Evolutionary conservation across 2,888 invertebrate genomes (phyloP), one percentile per base, ranked within the genome.

Genomic region (Stramonita haemastoma): DNA sequence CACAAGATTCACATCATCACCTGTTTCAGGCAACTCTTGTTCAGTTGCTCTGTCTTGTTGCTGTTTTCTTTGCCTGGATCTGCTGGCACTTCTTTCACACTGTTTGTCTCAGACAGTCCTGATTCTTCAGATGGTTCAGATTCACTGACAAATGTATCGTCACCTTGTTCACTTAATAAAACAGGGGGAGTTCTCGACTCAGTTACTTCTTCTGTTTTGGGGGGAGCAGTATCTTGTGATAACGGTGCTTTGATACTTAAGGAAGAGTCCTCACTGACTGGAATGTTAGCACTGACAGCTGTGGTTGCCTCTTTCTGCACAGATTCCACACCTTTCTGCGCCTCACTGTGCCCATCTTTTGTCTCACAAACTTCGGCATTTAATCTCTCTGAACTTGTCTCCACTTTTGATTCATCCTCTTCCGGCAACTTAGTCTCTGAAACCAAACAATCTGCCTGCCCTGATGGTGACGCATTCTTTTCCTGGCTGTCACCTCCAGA

Each of bases 351-450:
- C 32, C 32, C 13, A 15, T 79, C 81, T 57, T 85, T 15, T 32
- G 32, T 29, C 17, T 32, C 57, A 85, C n/a, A 2, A 57, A 5
- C 29, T 57, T 17, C 84, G 5, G 29, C 19, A 22, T n/a, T 13
- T 26, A 57, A 86, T n/a, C 66, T 57, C 34, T 66, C 66, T 26
- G 34, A 57, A n/a, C 29, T 57, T n/a, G n/a, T 57, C 34, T 4
- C 60, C 22, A 19, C 32, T 79, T 87, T 81, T 87, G 81, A 87
- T 34, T 87, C 26, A 26, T 57, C 73, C 8, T 29, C 87, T 60
- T 22, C 56, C 26, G 0, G 26, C 4, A 79, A 29, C 32, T 87
- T 46, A 29, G 56, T 56, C 36, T 56, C 19, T n/a, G 36, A 36
- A 77, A 56, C 46, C n/a, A 19, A 29, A 17, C 56, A 36, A n/a